Conservation (phyloP, 1,140 invertebrate species). For the Papilio glaucus region DNA sequence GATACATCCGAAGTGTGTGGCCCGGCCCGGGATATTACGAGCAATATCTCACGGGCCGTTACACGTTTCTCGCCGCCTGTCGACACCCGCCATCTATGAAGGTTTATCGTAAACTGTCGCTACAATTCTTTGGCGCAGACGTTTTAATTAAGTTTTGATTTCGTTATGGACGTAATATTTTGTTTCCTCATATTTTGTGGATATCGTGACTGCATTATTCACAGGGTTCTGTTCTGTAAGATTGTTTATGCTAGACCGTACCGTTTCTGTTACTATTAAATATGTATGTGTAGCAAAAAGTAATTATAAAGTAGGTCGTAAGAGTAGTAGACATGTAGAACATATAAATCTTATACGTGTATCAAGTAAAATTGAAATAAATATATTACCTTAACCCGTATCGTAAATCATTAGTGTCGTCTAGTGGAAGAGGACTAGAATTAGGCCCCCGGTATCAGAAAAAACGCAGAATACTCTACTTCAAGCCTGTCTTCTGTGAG, state of each 20-base stretch:
- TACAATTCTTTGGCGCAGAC: slow-evolving; percentile 68
- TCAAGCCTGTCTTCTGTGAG: too few species aligned
- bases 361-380: too few species aligned
- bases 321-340: too few species aligned
- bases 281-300: too few species aligned
- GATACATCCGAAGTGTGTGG: slow-evolving; percentile 6
- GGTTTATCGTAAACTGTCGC: slow-evolving; percentile 69
- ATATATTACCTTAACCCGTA: too few species aligned
- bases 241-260: background rate
- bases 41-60: slow-evolving; percentile 76
- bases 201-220: background rate
- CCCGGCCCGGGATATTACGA: slow-evolving; percentile 53
- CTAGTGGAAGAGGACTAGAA: too few species aligned
- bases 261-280: background rate
- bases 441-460: too few species aligned
- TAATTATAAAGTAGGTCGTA: too few species aligned
- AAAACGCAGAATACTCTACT: too few species aligned
- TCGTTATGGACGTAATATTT: background rate
- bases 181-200: slow-evolving; percentile 44
- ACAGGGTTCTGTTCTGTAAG: background rate
- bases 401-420: too few species aligned
- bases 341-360: too few species aligned
- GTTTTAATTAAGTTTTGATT: slow-evolving; percentile 63
- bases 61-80: slow-evolving; percentile 78
- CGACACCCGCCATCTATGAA: slow-evolving; percentile 57